These are phyloP conservation scores for Sylvilagus floridanus DNA, from an alignment of 2,797 vertebrate genomes.

Conservation along the genomic window DNA sequence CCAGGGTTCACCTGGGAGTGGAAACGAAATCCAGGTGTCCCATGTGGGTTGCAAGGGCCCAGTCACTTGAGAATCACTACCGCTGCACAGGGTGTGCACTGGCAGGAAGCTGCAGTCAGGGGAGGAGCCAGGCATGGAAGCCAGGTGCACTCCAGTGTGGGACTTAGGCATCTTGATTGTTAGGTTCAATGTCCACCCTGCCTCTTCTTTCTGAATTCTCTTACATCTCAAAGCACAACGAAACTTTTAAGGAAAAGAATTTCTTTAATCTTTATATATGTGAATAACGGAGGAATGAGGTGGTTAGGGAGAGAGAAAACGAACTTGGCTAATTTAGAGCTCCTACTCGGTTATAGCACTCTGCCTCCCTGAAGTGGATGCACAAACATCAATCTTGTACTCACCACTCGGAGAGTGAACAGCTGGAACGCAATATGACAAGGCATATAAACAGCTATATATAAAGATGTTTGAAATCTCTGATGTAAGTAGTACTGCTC, in stretches of 20 bases:
- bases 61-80: too few relatives aligned
- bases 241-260: constrained; percentile 31
- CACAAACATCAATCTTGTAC: constrained; percentile 2
- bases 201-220: constrained; percentile 33
- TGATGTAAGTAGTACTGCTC: constrained; percentile 21
- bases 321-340: neutral
- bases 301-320: neutral
- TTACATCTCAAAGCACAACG: constrained; percentile 29
- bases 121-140: too few relatives aligned
- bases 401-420: constrained; percentile 16
- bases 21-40: too few relatives aligned
- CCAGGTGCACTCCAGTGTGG: too few relatives aligned
- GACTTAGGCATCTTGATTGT: too few relatives aligned
- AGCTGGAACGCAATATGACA: constrained; percentile 30
- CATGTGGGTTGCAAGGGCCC: too few relatives aligned
- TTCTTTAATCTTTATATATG: constrained; percentile 27
- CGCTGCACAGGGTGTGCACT: too few relatives aligned
- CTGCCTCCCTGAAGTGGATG: neutral
- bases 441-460: neutral
- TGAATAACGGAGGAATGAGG: neutral
- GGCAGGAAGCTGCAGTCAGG: too few relatives aligned
- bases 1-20: too few relatives aligned
- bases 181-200: too few relatives aligned
- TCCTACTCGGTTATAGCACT: neutral
- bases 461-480: constrained; percentile 44